Base-by-base conservation (phyloP, 1,140 invertebrate species). In the Hylyphantes graminicola region DNA sequence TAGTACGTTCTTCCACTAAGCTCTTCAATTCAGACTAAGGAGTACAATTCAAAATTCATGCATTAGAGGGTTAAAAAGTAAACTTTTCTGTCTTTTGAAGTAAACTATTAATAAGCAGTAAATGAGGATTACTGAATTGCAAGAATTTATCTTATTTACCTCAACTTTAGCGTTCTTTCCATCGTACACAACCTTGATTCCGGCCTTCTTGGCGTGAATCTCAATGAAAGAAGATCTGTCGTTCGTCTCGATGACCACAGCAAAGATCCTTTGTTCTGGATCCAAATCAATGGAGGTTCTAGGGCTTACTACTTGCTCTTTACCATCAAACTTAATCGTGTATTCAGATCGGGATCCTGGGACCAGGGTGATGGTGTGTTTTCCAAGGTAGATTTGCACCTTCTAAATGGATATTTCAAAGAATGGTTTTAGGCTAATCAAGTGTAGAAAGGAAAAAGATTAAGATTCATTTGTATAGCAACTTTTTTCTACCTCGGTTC, bases 131-230 rank as follows among this genome's bases (percentile, higher is more conserved):
- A 61, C 55, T n/a, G n/a, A n/a, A n/a, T n/a, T n/a, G n/a, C 35
- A 35, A 35, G 35, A 35, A 35, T 35, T 35, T 35, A 35, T 35
- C 35, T n/a, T 63, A 35, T 53, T 68, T 64, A 85, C 55, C 35
- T 85, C 4, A 21, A 82, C 55, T 48, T 86, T 83, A 7, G 78
- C 68, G 67, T 85, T 82, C n/a, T 65, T 72, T 59, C 86, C 86
- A 50, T 87, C 86, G 55, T 87, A 87, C 5, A 53, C 35, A 7
- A 87, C 79, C 8, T 17, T 76, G 11, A 87, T 35, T 59, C 68
- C 86, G 48, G 21, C 54, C 48, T 67, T 35, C 15, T 61, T 51
- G 54, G n/a, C 50, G 13, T 67, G 64, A 2, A 79, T 55, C 51
- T 67, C 50, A 8, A 67, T 21, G n/a, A 63, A 76, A 19, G 10